phyloP scores from a whole-genome alignment of 2,797 vertebrate species.

The Clarias fuscus region DNA sequence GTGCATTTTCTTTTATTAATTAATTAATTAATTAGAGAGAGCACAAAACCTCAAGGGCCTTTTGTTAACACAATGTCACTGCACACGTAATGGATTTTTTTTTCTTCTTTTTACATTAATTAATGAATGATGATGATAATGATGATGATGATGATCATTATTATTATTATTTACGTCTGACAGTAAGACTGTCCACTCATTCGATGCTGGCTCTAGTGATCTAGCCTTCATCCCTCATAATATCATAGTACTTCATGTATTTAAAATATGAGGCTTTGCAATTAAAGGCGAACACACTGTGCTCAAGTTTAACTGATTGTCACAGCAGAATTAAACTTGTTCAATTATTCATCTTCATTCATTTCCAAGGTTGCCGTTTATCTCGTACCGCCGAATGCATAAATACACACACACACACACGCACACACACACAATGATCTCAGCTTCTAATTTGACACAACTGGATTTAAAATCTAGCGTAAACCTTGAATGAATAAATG shows the following conservation, averaged over 20 bases:
- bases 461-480: no score
- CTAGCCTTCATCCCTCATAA: not conserved
- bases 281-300: not conserved
- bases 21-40: not conserved
- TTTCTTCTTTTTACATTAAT: not conserved
- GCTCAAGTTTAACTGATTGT: conserved; percentile 5
- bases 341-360: conserved; percentile 15
- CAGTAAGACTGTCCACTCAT: not conserved
- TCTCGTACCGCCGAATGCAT: not conserved
- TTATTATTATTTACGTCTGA: not conserved
- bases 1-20: not conserved
- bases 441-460: no score
- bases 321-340: not conserved
- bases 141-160: not conserved
- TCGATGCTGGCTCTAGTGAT: not conserved
- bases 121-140: not conserved
- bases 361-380: conserved; percentile 4
- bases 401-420: not conserved
- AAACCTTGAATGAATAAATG: no score
- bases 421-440: not conserved
- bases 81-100: not conserved
- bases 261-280: conserved; percentile 17
- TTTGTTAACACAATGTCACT: not conserved
- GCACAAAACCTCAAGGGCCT: not conserved
- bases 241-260: not conserved